Conservation (phyloP, 2,888 invertebrate species). For the Hemistola chrysoprasaria region DNA sequence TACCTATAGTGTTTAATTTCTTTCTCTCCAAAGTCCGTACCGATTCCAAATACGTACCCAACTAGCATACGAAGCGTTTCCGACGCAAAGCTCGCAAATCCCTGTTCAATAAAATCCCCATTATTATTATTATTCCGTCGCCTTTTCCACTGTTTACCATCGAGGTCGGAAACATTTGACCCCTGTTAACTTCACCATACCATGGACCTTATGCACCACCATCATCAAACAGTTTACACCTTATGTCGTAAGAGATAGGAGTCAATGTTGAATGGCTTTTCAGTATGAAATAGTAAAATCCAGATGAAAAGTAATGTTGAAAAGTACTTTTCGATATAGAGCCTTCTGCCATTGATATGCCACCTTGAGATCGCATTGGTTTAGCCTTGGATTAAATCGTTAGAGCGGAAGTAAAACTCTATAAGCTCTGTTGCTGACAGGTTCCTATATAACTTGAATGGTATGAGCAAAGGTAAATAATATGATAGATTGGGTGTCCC, state of each 20-base stretch:
- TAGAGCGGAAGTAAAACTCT: constrained; percentile 15
- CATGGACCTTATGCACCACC: constrained; percentile 1
- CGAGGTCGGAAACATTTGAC: constrained; percentile 25
- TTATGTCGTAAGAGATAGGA: background rate
- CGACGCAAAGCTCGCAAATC: constrained; percentile 8
- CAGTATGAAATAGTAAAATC: constrained; percentile 2
- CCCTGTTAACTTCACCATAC: constrained; percentile 10
- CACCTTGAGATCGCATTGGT: constrained; percentile 11
- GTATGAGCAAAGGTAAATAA: too few relatives aligned
- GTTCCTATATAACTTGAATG: too few relatives aligned
- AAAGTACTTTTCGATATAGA: constrained; percentile 10
- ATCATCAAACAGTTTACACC: background rate
- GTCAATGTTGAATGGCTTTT: constrained; percentile 1
- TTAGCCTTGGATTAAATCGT: constrained; percentile 15
- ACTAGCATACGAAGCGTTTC: too few relatives aligned
- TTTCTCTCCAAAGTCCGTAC: too few relatives aligned
- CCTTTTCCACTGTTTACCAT: constrained; percentile 22
- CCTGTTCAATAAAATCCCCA: constrained; percentile 14
- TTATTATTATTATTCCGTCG: constrained; percentile 19
- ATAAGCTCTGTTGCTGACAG: too few relatives aligned
- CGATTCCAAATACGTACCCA: too few relatives aligned
- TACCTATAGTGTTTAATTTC: too few relatives aligned
- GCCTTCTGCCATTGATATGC: constrained; percentile 14
- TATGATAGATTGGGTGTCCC: too few relatives aligned
- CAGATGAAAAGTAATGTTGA: constrained; percentile 1